phyloP scores from a whole-genome alignment of 2,888 invertebrate species.

The Rhamnusium bicolor region DNA sequence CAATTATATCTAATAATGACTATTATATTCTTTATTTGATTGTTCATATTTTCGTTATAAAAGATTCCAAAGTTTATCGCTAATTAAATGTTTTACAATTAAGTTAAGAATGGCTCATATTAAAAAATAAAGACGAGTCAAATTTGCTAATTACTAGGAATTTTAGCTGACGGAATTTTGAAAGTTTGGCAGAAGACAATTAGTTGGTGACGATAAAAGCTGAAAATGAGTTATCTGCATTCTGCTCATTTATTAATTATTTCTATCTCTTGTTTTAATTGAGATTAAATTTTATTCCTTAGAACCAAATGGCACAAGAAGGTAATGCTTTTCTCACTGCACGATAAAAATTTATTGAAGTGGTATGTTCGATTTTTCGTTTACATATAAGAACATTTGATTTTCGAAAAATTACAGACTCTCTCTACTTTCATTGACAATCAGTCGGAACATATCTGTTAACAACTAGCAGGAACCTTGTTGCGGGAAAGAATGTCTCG shows the following conservation, averaged over 20 bases:
- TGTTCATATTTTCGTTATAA: conserved; percentile 28
- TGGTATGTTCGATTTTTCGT: too few species aligned
- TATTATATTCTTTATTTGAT: conserved; percentile 41
- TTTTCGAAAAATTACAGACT: too few species aligned
- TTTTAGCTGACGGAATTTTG: conserved; percentile 2
- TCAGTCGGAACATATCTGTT: too few species aligned
- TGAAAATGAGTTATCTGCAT: neutral
- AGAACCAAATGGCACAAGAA: too few species aligned
- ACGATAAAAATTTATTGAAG: too few species aligned
- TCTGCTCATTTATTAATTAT: conserved; percentile 8
- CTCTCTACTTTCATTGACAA: too few species aligned
- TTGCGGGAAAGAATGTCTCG: too few species aligned
- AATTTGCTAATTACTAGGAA: conserved; percentile 13
- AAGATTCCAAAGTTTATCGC: conserved; percentile 18
- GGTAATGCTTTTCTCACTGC: too few species aligned
- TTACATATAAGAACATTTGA: too few species aligned
- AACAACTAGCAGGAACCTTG: too few species aligned
- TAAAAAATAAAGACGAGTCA: conserved; percentile 15
- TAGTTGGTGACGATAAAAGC: neutral
- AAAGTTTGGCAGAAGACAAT: conserved; percentile 15
- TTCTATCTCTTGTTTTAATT: conserved; percentile 8
- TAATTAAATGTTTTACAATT: conserved; percentile 28
- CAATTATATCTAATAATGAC: conserved; percentile 59
- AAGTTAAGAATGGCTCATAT: conserved; percentile 9
- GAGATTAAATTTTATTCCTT: neutral